These are phyloP conservation scores for Chaitophorus viminalis DNA, from an alignment of 2,888 invertebrate genomes.

Conservation along the genomic window DNA sequence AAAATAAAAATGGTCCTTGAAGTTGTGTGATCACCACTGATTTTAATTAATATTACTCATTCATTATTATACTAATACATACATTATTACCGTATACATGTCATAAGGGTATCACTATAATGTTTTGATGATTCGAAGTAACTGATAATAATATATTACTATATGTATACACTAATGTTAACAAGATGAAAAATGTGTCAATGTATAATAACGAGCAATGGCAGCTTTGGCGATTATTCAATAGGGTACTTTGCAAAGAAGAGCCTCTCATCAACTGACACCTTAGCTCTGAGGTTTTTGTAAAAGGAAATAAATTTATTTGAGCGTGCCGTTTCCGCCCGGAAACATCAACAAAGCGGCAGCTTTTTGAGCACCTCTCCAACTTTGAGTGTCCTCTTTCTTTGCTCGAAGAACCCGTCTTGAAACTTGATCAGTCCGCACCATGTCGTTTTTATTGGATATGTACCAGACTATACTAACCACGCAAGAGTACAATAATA, in stretches of 20 bases:
- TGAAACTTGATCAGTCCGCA: slow-evolving; percentile 54
- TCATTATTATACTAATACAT: background rate
- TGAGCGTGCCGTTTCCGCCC: slow-evolving; percentile 57
- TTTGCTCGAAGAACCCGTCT: slow-evolving; percentile 56
- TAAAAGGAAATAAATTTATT: slow-evolving; percentile 62
- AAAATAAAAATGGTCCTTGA: background rate
- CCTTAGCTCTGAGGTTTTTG: slow-evolving; percentile 58
- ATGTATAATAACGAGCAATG: slow-evolving; percentile 56
- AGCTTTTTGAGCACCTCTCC: slow-evolving; percentile 61
- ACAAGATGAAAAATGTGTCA: slow-evolving; percentile 56
- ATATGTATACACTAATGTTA: slow-evolving; percentile 30
- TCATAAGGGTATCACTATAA: background rate
- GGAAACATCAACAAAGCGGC: slow-evolving; percentile 61
- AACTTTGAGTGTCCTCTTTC: slow-evolving; percentile 61
- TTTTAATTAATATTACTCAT: background rate
- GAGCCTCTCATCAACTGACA: slow-evolving; percentile 61
- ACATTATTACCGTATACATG: background rate
- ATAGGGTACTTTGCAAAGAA: slow-evolving; percentile 60
- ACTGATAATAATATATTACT: slow-evolving; percentile 7
- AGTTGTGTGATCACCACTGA: background rate
- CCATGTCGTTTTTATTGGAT: slow-evolving; percentile 47
- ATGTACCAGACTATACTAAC: slow-evolving; percentile 36
- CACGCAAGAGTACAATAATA: background rate
- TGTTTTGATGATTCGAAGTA: slow-evolving; percentile 22
- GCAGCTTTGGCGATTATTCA: slow-evolving; percentile 57